Base-by-base conservation (phyloP, 2,797 vertebrate genomes). In the Enteromius viviparus region DNA sequence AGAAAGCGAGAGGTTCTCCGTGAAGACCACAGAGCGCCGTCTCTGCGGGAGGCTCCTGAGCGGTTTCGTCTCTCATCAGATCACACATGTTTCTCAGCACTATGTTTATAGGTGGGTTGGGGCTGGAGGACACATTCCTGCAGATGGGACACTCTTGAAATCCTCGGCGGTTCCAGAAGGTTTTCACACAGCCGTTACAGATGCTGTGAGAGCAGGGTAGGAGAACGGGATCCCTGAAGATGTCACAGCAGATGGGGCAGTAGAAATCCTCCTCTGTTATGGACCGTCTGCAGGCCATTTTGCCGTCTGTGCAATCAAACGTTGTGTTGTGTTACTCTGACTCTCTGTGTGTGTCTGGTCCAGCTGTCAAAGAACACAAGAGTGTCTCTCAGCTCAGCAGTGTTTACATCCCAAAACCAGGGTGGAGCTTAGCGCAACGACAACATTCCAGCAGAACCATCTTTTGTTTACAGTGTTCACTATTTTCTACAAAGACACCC, bases 191-290 rank as follows among this genome's bases (percentile, higher is more conserved):
- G 47, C 23, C 11, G n/a, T 86, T 86, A 77, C 89, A 89, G 81
- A 88, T 60, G 45, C 85, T 89, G 85, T 89, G 89, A n/a, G 87
- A 88, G 80, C 89, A 89, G 64, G 87, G 55, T 15, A 89, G 86
- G 62, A 89, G 79, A 55, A 89, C 55, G 11, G 89, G 89, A 26
- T 87, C 77, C 10, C 19, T 86, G 81, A 87, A 89, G 71, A 89
- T 76, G 17, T 89, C 86, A 65, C 60, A 82, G 71, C 88, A 89
- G 65, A 88, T 82, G 4, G 88, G 88, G 65, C 88, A 89, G 75
- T 64, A 86, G 66, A 89, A 84, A 77, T 88, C 87, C 34, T 89
- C 87, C 49, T 88, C 89, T 12, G 81, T 84, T 26, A 88, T 51
- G 17, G 86, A 85, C 3, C 64, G 76, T 68, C 81, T 71, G 23